Base-by-base conservation (phyloP, 2,797 vertebrate genomes). In the Smutsia gigantea region DNA sequence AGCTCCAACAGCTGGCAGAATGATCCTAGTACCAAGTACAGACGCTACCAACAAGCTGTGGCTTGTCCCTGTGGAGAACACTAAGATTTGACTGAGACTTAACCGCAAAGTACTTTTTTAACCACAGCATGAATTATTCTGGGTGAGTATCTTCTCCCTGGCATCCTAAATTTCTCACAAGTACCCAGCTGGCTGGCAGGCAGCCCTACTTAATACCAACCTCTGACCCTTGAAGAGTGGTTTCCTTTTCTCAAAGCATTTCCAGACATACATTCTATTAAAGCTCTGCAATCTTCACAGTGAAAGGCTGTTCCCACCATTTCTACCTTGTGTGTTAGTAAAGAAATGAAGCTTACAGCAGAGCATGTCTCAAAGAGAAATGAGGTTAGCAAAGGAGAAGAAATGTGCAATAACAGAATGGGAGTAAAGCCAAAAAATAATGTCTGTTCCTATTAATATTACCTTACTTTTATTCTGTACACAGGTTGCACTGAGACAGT, bases 121-220 rank as follows among this genome's bases (percentile, higher is more conserved):
- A 85, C 91, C 95, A 85, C 13, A 86, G 39, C 29, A 92, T 89
- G 64, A 92, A 46, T 94, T 93, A 68, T 90, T 66, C 69, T 93
- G 31, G 39, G 42, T 46, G 13, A 84, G 46, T 68, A 72, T 82
- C 31, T 86, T 71, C 34, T 86, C 49, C 78, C 29, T 59, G 29
- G 59, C 59, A 84, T 71, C 75, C 74, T 87, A 74, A 57, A 83
- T 74, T 93, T 88, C 71, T 92, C 75, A 57, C 64, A 89, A 93
- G 34, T n/a, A 61, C 53, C 69, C 31, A 64, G 57, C 31, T 34
- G n/a, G 17, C 53, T 87, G 53, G 64, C 69, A 69, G 21, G 53
- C 61, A 84, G 23, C 55, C 71, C 83, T 68, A 42, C 77, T 91
- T 82, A 95, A 78, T 63, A 77, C 87, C 51, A 84, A 72, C 69